phyloP scores from a whole-genome alignment of 2,797 vertebrate species.

The Muraenolepis orangiensis region DNA sequence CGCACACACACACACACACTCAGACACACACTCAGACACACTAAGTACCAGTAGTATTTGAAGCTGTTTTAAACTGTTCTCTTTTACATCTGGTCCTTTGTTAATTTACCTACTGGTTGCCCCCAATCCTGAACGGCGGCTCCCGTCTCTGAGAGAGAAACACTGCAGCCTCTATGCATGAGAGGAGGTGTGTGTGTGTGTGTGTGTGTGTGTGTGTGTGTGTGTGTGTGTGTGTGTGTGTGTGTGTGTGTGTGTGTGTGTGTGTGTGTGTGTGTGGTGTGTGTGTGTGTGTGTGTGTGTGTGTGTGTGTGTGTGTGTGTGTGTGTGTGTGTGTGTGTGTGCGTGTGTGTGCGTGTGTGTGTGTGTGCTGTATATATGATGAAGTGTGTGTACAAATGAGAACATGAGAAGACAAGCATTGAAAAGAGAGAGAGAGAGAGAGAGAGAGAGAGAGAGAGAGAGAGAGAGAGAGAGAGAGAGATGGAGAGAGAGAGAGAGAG shows the following conservation, averaged over 20 bases:
- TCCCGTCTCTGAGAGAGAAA: background rate
- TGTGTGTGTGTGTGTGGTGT: slow-evolving; percentile 5
- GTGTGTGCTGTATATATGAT: background rate
- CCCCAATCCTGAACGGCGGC: background rate
- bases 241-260: background rate
- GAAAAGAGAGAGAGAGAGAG: background rate
- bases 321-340: background rate
- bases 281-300: background rate
- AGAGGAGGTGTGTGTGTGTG: slow-evolving; percentile 4
- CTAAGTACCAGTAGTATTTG: background rate
- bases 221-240: slow-evolving; percentile 4
- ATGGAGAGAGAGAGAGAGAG: background rate
- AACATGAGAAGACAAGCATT: background rate
- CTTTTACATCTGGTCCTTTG: background rate
- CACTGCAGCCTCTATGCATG: slow-evolving; percentile 27
- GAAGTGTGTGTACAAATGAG: slow-evolving; percentile 1
- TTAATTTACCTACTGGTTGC: background rate
- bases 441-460: background rate
- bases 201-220: background rate
- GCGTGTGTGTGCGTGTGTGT: background rate
- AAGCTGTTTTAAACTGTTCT: background rate
- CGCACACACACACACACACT: background rate
- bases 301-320: slow-evolving; percentile 3
- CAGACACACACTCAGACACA: background rate
- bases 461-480: background rate